Conservation (phyloP, 2,113 vertebrate genomes). For the Poeciliopsis retropinna region DNA sequence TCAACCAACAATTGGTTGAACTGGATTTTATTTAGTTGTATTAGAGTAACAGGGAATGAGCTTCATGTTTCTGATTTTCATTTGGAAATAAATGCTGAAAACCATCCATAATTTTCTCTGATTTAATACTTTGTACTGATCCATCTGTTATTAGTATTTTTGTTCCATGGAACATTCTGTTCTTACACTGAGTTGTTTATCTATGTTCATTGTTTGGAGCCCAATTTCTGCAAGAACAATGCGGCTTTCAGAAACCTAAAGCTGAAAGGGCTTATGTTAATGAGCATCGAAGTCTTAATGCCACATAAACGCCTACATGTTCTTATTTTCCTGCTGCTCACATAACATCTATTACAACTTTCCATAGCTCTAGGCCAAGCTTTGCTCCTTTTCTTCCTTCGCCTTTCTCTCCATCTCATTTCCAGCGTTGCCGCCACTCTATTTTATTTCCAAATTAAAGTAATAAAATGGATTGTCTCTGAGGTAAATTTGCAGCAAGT, state of each 20-base stretch:
- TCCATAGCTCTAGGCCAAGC: constrained; percentile 63
- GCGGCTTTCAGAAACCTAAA: constrained; percentile 23
- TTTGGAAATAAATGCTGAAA: too few relatives aligned
- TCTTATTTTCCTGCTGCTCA: constrained; percentile 61
- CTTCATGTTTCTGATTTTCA: too few relatives aligned
- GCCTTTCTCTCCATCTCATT: constrained; percentile 43
- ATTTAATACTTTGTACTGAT: not conserved
- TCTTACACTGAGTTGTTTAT: constrained; percentile 2
- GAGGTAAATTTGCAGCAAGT: constrained; percentile 42
- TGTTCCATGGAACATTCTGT: not conserved
- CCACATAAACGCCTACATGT: constrained; percentile 57
- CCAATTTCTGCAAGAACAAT: constrained; percentile 48
- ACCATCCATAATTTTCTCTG: too few relatives aligned
- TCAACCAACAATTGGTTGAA: not conserved
- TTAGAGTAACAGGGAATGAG: not conserved
- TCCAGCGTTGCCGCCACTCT: constrained; percentile 42
- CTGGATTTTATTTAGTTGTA: not conserved
- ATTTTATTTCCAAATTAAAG: constrained; percentile 66
- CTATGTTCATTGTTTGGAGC: constrained; percentile 17
- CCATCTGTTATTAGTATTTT: not conserved
- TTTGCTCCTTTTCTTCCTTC: constrained; percentile 35
- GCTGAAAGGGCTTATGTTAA: constrained; percentile 53
- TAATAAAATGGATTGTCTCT: constrained; percentile 57
- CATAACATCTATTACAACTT: constrained; percentile 68
- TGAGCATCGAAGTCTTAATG: constrained; percentile 54